Base-by-base conservation (phyloP, 2,888 invertebrate species). In the Hyalella azteca region DNA sequence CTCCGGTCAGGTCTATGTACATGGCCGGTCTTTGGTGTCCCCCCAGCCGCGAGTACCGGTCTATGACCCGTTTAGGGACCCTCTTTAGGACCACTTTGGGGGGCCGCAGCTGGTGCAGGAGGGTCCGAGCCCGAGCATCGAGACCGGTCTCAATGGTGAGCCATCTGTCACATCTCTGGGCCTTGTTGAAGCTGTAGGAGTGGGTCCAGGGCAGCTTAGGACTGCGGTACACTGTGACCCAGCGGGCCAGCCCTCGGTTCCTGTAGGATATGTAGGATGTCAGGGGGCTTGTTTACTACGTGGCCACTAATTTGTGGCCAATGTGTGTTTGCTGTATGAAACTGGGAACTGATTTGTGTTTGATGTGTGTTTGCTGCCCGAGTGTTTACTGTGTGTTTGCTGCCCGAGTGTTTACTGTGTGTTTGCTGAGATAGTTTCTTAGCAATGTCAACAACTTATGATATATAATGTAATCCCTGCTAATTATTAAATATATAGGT, bases 141-240 rank as follows among this genome's bases (percentile, higher is more conserved):
- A 79, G 26, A 79, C 84, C 84, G 19, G 82, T 79, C 5, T 77
- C 48, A 7, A 81, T 79, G 50, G 79, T 73, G 26, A 54, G 45
- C 29, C 78, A 32, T 29, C 79, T 48, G 40, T 84, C 84, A 13
- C 59, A 32, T 4, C 79, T 50, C 78, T 84, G 81, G 22, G 29
- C n/a, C n/a, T n/a, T 60, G 45, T 29, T 84, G 78, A 84, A 84
- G 54, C 49, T 39, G 78, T 79, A 82, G 13, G 48, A 19, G 50
- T 84, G 84, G 11, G 39, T 32, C 84, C 84, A 84, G 15, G 59
- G 78, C 1, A n/a, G 45, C 29, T 75, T 75, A 4, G 41, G 32
- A 26, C 36, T 40, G 36, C 54, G 13, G 26, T 76, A 49, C 75
- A 76, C 75, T 26, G 76, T 50, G 29, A 80, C 79, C 75, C 78